Evolutionary conservation across 2,797 vertebrate genomes (phyloP), one percentile per base, ranked within the genome.

Genomic region (Danionella dracula): DNA sequence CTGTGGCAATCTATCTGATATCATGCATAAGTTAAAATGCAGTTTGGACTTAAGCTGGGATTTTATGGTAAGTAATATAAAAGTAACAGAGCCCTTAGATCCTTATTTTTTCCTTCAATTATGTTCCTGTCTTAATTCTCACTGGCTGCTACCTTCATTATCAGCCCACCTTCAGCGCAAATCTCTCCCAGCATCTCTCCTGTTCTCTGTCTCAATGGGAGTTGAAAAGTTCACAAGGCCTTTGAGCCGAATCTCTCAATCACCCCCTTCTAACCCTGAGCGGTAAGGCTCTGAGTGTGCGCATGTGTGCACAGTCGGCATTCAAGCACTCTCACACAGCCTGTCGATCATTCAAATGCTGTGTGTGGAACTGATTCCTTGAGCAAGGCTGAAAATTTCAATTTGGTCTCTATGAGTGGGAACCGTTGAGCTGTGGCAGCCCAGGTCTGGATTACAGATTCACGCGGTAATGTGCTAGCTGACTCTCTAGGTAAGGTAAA

Each of bases 1-100:
- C 23, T 27, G 23, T 27, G 23, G n/a, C n/a, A n/a, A n/a, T 27
- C 21, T 54, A 37, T 50, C 40, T 8, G 51, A 53, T 23, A 55
- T 53, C 9, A 4, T 37, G 27, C 5, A 44, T 19, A 58, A 32
- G 37, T 21, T 13, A 4, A 59, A 32, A 48, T 62, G 12, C 16
- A 1, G 37, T 71, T 27, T 55, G 37, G 49, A 78, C 83, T 82
- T 85, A 82, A 86, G 83, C 51, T 19, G 66, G 78, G 77, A 84
- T 85, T 8, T 19, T 55, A 37, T 42, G 46, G 66, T 50, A 45
- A 40, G 42, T 7, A 27, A 27, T 27, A 6, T 27, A 27, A 27
- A 27, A 27, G 86, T 89, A 81, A 88, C 87, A 89, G 84, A 68
- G 75, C 69, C 74, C 79, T 84, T 87, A 81, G 83, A 85, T 82